phyloP scores from a whole-genome alignment of 2,888 invertebrate genomes.

The Zhengitettix transpicula region DNA sequence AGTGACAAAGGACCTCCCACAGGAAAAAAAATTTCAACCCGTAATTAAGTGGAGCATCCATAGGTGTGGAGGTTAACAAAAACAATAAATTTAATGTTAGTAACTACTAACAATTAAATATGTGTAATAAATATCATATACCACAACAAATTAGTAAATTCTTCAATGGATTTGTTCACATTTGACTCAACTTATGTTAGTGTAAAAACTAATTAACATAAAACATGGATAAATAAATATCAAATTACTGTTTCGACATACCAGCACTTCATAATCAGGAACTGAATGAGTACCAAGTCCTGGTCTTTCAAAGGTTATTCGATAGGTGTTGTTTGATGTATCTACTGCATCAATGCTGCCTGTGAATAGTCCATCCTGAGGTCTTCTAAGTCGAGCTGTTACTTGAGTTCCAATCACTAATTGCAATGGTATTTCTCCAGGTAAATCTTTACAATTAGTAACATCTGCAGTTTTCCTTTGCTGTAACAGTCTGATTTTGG shows the following conservation, averaged over 20 bases:
- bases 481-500: conserved; percentile 82
- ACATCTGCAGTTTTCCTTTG: conserved; percentile 74
- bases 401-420: conserved; percentile 90
- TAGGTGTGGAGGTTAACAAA: too few species aligned
- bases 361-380: conserved; percentile 90
- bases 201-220: background rate
- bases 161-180: too few species aligned
- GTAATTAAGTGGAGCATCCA: too few species aligned
- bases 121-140: too few species aligned
- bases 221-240: background rate
- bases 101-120: too few species aligned
- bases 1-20: too few species aligned
- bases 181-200: too few species aligned
- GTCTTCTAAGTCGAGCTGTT: conserved; percentile 73
- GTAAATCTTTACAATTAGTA: conserved; percentile 69
- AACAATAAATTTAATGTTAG: too few species aligned
- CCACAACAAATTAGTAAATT: too few species aligned
- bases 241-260: conserved; percentile 13
- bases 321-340: conserved; percentile 82
- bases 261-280: conserved; percentile 87
- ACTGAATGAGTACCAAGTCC: conserved; percentile 91
- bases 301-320: conserved; percentile 83
- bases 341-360: conserved; percentile 92
- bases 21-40: too few species aligned
- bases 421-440: conserved; percentile 86